phyloP scores from a whole-genome alignment of 2,888 invertebrate species.

The Tubulanus polymorphus region DNA sequence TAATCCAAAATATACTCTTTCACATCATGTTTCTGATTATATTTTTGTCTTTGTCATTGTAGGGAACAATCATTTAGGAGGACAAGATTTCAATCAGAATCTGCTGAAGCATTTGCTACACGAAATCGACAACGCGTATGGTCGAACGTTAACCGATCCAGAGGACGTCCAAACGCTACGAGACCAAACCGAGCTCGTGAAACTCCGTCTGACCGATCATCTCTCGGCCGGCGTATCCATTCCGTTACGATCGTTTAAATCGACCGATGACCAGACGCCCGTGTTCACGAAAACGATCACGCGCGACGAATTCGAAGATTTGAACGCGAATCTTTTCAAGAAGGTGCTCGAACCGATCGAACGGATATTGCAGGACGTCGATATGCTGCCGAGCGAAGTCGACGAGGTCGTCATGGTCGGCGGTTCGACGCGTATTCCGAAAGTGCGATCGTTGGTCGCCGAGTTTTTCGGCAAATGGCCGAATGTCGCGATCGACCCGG shows the following conservation, averaged over 20 bases:
- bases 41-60: conserved; percentile 6
- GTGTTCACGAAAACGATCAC: conserved; percentile 41
- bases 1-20: not conserved
- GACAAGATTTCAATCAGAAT: conserved; percentile 57
- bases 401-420: conserved; percentile 58
- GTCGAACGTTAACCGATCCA: conserved; percentile 40
- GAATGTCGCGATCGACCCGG: conserved; percentile 53
- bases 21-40: not conserved
- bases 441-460: conserved; percentile 52
- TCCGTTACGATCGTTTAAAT: conserved; percentile 38
- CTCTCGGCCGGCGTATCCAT: conserved; percentile 36
- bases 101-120: conserved; percentile 44
- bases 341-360: conserved; percentile 54
- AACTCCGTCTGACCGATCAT: conserved; percentile 48
- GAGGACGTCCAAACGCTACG: conserved; percentile 54
- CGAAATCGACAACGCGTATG: conserved; percentile 37
- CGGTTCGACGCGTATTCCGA: conserved; percentile 57
- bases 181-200: conserved; percentile 51
- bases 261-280: too few species aligned
- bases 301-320: conserved; percentile 52
- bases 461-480: conserved; percentile 50
- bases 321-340: conserved; percentile 54
- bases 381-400: conserved; percentile 45
- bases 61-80: conserved; percentile 57
- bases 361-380: conserved; percentile 50